phyloP scores from a whole-genome alignment of 2,888 invertebrate species.

The Noctua pronuba region DNA sequence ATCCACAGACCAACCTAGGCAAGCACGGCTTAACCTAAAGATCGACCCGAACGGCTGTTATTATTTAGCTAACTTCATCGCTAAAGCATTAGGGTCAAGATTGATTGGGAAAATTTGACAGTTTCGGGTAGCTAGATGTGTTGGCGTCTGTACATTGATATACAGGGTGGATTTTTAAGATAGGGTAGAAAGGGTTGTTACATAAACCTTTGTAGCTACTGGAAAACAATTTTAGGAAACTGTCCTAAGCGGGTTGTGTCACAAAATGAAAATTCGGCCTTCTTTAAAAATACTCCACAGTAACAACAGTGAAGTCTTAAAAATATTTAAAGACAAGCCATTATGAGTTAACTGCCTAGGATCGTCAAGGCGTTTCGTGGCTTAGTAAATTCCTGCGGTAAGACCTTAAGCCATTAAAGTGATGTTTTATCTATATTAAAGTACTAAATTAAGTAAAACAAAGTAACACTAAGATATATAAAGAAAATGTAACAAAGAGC shows the following conservation, averaged over 20 bases:
- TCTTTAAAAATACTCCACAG: not conserved
- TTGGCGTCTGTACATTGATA: too few species aligned
- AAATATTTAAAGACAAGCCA: not conserved
- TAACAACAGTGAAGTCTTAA: not conserved
- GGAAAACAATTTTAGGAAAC: not conserved
- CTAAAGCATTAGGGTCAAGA: too few species aligned
- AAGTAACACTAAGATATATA: not conserved
- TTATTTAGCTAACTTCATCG: too few species aligned
- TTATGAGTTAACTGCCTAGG: not conserved
- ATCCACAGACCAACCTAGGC: too few species aligned
- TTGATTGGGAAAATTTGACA: too few species aligned
- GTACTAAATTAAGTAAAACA: not conserved
- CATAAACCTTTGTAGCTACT: not conserved
- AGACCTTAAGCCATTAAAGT: not conserved
- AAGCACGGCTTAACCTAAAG: too few species aligned
- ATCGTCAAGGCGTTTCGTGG: constrained; percentile 8
- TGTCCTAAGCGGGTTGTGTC: not conserved
- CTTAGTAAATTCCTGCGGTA: constrained; percentile 22
- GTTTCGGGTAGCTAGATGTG: too few species aligned
- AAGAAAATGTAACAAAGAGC: too few species aligned
- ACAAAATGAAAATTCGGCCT: not conserved
- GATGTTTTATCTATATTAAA: not conserved
- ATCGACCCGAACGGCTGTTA: too few species aligned
- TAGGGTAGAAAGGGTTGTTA: not conserved
- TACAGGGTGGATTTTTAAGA: not conserved